Percentiles rank a stretch among this genome's conserved stretches.
These are phyloP conservation scores for Notodonta ziczac DNA, from an alignment of 2,888 invertebrate genomes.

Conservation along the genomic window DNA sequence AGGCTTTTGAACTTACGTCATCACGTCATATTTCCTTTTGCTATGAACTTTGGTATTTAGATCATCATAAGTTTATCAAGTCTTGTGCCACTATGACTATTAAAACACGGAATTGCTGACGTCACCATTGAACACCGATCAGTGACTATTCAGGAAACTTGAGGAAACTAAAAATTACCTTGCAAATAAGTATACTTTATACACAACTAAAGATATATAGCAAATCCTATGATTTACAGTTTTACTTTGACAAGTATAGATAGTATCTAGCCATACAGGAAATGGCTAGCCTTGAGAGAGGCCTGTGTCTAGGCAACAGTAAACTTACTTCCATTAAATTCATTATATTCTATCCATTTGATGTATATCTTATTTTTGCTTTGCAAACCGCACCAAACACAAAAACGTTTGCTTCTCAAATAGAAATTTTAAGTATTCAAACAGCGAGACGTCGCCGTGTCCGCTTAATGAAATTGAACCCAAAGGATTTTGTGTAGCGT, in stretches of 20 bases:
- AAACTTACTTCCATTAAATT: too few species aligned
- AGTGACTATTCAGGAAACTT: background rate
- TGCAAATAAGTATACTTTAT: too few species aligned
- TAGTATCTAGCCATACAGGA: too few species aligned
- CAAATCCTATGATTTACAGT: too few species aligned
- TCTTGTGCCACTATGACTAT: background rate
- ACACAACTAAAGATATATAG: too few species aligned
- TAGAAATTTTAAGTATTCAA: slow-evolving; percentile 26
- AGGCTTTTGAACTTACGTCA: background rate
- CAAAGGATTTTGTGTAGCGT: slow-evolving; percentile 11
- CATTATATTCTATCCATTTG: too few species aligned
- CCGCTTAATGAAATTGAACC: slow-evolving; percentile 21
- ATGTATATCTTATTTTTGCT: too few species aligned
- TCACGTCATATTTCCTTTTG: background rate
- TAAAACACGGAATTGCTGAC: background rate
- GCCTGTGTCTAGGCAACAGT: too few species aligned
- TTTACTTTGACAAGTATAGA: too few species aligned
- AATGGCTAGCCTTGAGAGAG: too few species aligned
- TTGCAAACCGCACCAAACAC: background rate
- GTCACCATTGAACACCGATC: background rate
- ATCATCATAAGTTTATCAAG: background rate
- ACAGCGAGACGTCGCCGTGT: slow-evolving; percentile 9
- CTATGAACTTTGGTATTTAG: slow-evolving; percentile 4
- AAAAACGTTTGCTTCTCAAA: slow-evolving; percentile 16
- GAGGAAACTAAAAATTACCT: background rate